Evolutionary conservation across 2,888 invertebrate species (phyloP).

Genomic region (Hipparchia semele): DNA sequence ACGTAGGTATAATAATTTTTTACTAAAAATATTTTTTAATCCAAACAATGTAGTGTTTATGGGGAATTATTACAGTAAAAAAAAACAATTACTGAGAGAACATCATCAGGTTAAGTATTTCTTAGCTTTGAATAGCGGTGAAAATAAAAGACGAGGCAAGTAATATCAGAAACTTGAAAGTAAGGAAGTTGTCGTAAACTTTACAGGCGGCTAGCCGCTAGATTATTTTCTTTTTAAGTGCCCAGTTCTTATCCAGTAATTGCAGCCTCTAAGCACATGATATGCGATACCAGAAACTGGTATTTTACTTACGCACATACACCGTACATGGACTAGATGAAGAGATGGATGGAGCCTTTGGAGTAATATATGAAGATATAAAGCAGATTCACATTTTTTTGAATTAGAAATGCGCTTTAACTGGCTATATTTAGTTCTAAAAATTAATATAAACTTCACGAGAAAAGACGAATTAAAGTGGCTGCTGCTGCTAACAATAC

Average conservation of each 20-base stretch:
- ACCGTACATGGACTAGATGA: background rate
- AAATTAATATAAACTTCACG: background rate
- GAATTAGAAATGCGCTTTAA: background rate
- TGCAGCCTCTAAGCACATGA: constrained; percentile 25
- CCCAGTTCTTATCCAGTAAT: constrained; percentile 27
- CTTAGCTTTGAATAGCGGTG: too few species aligned
- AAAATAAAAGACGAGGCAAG: constrained; percentile 1
- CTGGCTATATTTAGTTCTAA: background rate
- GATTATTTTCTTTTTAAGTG: constrained; percentile 30
- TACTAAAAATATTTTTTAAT: too few species aligned
- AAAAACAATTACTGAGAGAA: too few species aligned
- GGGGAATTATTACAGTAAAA: too few species aligned
- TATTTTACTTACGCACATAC: constrained; percentile 14
- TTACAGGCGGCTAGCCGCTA: constrained; percentile 23
- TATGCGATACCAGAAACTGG: constrained; percentile 14
- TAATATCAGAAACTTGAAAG: constrained; percentile 18
- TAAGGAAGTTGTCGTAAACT: constrained; percentile 23
- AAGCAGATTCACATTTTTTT: background rate
- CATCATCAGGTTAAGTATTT: too few species aligned
- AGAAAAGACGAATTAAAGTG: too few species aligned
- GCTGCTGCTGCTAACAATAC: too few species aligned
- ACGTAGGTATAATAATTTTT: too few species aligned
- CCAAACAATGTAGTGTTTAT: too few species aligned
- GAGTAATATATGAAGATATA: background rate
- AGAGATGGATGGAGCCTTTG: background rate